Evolutionary conservation across 1,140 invertebrate species (phyloP).

Genomic region (Diplogasteroides magnus): DNA sequence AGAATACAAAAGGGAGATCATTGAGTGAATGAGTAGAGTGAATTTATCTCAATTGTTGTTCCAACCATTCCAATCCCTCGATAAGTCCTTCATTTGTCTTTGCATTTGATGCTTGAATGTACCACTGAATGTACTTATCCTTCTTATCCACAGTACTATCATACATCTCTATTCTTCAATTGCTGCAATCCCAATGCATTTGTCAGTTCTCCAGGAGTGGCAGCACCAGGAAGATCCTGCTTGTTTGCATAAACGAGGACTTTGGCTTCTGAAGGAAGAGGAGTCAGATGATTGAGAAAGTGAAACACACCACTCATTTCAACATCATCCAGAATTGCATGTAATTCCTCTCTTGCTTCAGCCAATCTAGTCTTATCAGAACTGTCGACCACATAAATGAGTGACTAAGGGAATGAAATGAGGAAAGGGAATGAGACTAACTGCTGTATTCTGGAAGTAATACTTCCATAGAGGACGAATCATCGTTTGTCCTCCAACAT

Average conservation of each 20-base stretch:
- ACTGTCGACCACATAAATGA: slow-evolving; percentile 12
- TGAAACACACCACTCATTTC: neutral
- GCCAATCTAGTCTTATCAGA: neutral
- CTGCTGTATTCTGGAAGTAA: slow-evolving; percentile 8
- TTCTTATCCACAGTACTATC: neutral
- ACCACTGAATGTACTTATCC: neutral
- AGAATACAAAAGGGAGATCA: too few relatives aligned
- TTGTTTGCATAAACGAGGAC: slow-evolving; percentile 15
- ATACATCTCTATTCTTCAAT: neutral
- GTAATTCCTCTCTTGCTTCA: neutral
- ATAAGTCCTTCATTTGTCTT: neutral
- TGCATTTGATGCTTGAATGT: neutral
- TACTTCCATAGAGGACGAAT: slow-evolving; percentile 11
- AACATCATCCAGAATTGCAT: slow-evolving; percentile 1
- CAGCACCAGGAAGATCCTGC: slow-evolving; percentile 5
- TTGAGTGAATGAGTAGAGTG: too few relatives aligned
- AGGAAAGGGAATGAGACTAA: neutral
- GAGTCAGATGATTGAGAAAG: neutral
- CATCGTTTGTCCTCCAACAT: slow-evolving; percentile 7
- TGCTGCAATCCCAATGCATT: neutral
- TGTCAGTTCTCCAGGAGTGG: neutral
- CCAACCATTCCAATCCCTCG: neutral
- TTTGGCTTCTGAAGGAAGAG: neutral
- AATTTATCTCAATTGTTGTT: neutral
- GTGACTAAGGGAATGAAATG: neutral